Evolutionary conservation across 2,797 vertebrate genomes (phyloP).

Genomic region (Lepilemur ruficaudatus): DNA sequence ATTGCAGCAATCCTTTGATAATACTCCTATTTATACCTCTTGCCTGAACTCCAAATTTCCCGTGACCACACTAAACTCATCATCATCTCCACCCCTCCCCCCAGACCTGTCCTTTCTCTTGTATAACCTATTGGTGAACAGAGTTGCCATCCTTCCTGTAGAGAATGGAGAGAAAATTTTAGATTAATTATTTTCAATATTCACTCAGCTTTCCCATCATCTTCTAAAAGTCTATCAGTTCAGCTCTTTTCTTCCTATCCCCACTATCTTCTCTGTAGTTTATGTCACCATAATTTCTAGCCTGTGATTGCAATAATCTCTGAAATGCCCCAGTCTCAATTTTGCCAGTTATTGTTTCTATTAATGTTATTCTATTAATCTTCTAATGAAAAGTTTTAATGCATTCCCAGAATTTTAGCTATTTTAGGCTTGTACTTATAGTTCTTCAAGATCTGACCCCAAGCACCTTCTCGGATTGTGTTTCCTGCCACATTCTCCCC

Average conservation of each 20-base stretch:
- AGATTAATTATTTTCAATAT: not conserved
- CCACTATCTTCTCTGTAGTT: not conserved
- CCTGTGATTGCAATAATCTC: not conserved
- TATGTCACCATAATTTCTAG: not conserved
- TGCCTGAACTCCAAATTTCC: not conserved
- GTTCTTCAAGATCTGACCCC: not conserved
- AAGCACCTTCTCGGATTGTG: not conserved
- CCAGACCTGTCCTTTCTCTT: not conserved
- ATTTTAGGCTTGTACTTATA: not conserved
- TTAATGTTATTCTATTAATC: not conserved
- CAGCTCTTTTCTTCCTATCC: not conserved
- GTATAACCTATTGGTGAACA: not conserved
- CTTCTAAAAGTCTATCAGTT: not conserved
- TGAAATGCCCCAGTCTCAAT: not conserved
- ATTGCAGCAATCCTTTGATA: not conserved
- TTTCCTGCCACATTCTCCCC: too few relatives aligned
- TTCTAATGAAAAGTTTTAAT: not conserved
- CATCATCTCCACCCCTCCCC: not conserved
- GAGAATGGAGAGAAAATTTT: not conserved
- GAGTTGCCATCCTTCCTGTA: not conserved
- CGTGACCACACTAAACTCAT: not conserved
- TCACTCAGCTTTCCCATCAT: not conserved
- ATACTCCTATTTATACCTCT: not conserved
- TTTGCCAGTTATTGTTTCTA: not conserved
- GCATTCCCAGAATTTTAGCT: not conserved